Base-by-base conservation (phyloP, 2,797 vertebrate genomes). In the Manis crassicaudata region DNA sequence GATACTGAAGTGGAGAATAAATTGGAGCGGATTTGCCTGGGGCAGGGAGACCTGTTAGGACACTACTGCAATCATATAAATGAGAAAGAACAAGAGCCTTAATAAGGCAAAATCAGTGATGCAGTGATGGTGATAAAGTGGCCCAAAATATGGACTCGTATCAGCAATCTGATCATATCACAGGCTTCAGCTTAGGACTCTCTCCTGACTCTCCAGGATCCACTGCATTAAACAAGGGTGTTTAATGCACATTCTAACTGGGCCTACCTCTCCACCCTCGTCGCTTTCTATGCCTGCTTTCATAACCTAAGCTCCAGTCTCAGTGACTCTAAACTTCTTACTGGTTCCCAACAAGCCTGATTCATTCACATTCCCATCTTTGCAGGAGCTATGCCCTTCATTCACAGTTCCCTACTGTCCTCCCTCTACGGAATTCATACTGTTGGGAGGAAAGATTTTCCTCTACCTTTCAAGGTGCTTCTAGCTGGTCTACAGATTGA, bases 171-270 rank as follows among this genome's bases (percentile, higher is more conserved):
- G 84, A 63, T 82, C 29, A 5, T 23, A 73, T 79, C 40, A 75
- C 83, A 58, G 73, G 67, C n/a, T 85, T 82, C n/a, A 52, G 77
- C 52, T 94, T 92, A 84, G 82, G 58, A 76, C 29, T 80, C 29
- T 82, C 37, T 76, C 82, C 4, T 72, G 32, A 58, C 32, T 75
- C 67, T 62, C 56, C 52, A 77, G 46, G 46, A 68, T 46, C 65
- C 23, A 35, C 67, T 75, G 76, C 56, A 46, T 29, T 76, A 80
- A 63, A 67, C 65, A 50, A 93, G 43, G 67, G 9, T 7, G 81
- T 85, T 77, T 46, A 11, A 46, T 46, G 46, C 56, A 68, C 67
- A 62, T 90, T 88, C 60, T 11, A 37, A 25, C n/a, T 62, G n/a
- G 89, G 37, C 62, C 50, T 68, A 60, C 29, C 16, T 90, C n/a